Evolutionary conservation across 2,888 invertebrate genomes (phyloP).

Genomic region (Synergus japonicus): DNA sequence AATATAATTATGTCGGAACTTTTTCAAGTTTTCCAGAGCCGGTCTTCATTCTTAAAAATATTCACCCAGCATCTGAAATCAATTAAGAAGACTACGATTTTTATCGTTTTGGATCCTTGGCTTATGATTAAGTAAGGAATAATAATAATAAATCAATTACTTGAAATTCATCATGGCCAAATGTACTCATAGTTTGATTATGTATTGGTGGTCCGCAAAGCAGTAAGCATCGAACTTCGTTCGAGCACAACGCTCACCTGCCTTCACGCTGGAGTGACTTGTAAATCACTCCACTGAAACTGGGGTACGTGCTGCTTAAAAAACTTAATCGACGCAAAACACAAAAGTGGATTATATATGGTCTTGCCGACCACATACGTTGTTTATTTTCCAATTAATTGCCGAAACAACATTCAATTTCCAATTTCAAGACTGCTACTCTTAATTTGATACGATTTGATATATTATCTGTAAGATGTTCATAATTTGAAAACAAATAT

Average conservation of each 20-base stretch:
- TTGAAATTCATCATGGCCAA: constrained; percentile 8
- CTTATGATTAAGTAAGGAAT: neutral
- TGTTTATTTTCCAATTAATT: constrained; percentile 50
- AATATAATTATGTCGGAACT: neutral
- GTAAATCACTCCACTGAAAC: constrained; percentile 75
- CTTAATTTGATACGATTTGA: neutral
- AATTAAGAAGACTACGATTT: neutral
- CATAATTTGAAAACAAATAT: no score
- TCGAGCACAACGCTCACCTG: constrained; percentile 74
- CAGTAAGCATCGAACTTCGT: constrained; percentile 44
- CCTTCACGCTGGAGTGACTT: constrained; percentile 75
- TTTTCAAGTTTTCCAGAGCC: neutral
- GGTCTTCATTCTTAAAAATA: no score
- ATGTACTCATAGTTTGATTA: neutral
- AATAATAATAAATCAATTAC: neutral
- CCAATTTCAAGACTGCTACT: neutral
- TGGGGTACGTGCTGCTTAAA: constrained; percentile 67
- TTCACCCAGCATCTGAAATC: no score
- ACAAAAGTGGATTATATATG: constrained; percentile 42
- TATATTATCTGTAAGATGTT: no score
- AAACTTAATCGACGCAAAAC: constrained; percentile 43
- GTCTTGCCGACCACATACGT: constrained; percentile 36
- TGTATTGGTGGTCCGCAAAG: constrained; percentile 43
- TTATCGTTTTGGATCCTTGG: neutral
- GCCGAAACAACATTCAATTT: neutral